Evolutionary conservation across 2,113 vertebrate genomes (phyloP).

Genomic region (Labeo rohita): DNA sequence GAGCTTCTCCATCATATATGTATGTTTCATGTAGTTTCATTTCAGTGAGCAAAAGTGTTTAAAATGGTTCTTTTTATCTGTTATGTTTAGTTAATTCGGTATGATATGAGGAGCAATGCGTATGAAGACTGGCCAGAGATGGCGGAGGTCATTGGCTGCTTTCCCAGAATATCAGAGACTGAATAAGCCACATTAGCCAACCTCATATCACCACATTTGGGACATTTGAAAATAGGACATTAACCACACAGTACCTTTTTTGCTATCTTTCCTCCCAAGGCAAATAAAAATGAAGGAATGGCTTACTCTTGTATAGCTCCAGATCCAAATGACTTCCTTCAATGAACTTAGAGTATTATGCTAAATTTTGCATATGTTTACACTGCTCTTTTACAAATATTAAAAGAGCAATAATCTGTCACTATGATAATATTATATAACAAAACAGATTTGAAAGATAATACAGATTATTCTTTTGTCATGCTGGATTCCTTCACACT

Average conservation of each 20-base stretch:
- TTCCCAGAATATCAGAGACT: slow-evolving; percentile 66
- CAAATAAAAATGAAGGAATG: neutral
- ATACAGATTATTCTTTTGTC: neutral
- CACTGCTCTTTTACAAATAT: neutral
- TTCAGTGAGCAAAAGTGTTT: neutral
- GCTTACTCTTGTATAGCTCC: neutral
- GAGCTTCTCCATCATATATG: neutral
- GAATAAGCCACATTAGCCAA: slow-evolving; percentile 43
- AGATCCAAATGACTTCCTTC: neutral
- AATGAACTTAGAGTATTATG: neutral
- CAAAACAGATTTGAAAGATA: neutral
- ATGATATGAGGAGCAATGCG: slow-evolving; percentile 71
- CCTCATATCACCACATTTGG: slow-evolving; percentile 31
- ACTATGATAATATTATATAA: neutral
- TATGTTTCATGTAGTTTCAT: neutral
- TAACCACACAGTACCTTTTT: slow-evolving; percentile 22
- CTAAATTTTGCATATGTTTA: neutral
- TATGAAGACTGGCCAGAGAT: slow-evolving; percentile 85
- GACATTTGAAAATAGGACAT: slow-evolving; percentile 23
- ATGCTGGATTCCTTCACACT: neutral
- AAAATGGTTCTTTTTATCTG: neutral
- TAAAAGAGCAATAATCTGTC: neutral
- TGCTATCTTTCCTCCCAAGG: neutral
- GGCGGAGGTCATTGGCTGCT: slow-evolving; percentile 83
- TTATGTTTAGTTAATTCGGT: slow-evolving; percentile 75